Evolutionary conservation across 35 echinoderm and acorn worm species (phyloP).

Genomic region (Hemicentrotus pulcherrimus): DNA sequence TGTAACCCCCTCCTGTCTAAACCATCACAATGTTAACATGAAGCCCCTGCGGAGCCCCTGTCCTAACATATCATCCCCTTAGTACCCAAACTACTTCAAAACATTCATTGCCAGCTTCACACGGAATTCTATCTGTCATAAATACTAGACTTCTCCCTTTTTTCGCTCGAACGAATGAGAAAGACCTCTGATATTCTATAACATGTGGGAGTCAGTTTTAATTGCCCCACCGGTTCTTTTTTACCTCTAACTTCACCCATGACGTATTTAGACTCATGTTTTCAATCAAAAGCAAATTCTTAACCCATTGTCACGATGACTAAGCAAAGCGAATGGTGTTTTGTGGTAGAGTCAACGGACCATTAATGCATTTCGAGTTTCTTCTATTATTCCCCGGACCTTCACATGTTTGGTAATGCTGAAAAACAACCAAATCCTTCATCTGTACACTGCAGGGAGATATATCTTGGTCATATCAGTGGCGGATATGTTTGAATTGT

Average conservation of each 20-base stretch:
- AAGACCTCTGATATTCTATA: not conserved
- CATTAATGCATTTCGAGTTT: not conserved
- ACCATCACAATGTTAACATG: too few relatives aligned
- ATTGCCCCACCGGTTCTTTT: not conserved
- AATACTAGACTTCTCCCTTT: not conserved
- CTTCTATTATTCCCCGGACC: not conserved
- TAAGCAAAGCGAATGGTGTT: conserved; percentile 28
- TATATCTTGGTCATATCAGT: not conserved
- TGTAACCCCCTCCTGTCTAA: too few relatives aligned
- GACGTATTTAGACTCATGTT: not conserved
- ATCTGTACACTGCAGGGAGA: not conserved
- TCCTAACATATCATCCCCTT: not conserved
- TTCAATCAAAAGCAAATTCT: conserved; percentile 5
- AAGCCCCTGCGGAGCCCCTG: not conserved
- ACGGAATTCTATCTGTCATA: not conserved
- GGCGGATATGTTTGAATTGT: not conserved
- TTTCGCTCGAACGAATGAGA: not conserved
- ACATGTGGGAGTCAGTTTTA: not conserved
- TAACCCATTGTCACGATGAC: conserved; percentile 31
- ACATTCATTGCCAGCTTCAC: not conserved
- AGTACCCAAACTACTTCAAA: not conserved
- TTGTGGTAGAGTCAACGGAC: conserved; percentile 17
- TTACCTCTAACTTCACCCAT: not conserved
- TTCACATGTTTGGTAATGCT: not conserved
- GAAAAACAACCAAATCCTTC: not conserved